phyloP scores from a whole-genome alignment of 64 coral and sea anemone species.

The Pachyseris speciosa region DNA sequence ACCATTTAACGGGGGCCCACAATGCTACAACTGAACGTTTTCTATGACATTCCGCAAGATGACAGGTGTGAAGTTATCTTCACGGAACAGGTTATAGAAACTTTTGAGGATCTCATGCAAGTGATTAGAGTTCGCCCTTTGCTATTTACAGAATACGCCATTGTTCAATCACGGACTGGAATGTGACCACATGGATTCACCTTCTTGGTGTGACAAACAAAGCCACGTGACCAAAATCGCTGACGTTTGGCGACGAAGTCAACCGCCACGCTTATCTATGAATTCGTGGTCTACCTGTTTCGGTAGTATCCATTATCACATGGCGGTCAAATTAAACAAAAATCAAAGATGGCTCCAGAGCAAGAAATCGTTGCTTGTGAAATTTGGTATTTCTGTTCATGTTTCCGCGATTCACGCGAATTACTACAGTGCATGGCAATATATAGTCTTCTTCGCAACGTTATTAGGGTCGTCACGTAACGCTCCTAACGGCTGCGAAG shows the following conservation, averaged over 20 bases:
- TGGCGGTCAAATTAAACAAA: conserved; percentile 20
- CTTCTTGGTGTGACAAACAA: no score
- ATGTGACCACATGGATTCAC: no score
- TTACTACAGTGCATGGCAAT: neutral
- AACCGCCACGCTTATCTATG: no score
- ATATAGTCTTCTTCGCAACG: no score
- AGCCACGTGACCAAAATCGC: no score
- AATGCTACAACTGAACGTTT: neutral
- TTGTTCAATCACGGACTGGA: no score
- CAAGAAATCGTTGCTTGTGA: neutral
- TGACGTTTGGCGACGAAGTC: no score
- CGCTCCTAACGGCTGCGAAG: no score
- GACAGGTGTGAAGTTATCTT: neutral
- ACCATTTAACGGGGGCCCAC: no score
- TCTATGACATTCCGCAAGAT: neutral
- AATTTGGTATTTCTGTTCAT: conserved; percentile 12
- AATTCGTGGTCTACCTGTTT: no score
- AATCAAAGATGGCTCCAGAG: neutral
- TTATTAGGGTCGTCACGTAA: no score
- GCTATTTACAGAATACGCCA: no score
- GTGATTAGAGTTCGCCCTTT: neutral
- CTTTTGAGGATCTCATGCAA: neutral
- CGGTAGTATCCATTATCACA: conserved; percentile 19
- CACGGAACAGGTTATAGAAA: neutral
- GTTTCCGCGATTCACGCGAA: conserved; percentile 43